phyloP scores from a whole-genome alignment of 2,113 vertebrate genomes.

The Nibea albiflora region DNA sequence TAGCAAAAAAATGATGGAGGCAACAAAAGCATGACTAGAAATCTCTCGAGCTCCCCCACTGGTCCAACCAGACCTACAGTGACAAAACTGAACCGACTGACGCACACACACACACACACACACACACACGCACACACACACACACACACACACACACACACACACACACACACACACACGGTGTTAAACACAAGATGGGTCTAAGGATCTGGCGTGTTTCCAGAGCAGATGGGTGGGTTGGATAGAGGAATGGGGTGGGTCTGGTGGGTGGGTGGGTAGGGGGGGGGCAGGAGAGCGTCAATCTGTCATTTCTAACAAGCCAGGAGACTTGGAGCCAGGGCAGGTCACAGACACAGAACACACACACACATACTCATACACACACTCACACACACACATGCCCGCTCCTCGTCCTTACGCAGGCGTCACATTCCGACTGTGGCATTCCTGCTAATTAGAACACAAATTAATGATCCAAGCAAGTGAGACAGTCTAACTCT shows the following conservation, averaged over 20 bases:
- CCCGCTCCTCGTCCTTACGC: constrained; percentile 41
- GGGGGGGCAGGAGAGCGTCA: constrained; percentile 67
- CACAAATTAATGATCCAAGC: constrained; percentile 80
- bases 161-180: constrained; percentile 24
- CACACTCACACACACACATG: constrained; percentile 50
- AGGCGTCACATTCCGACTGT: constrained; percentile 76
- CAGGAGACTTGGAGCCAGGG: constrained; percentile 78
- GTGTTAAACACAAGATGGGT: constrained; percentile 53
- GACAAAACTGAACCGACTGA: constrained; percentile 43
- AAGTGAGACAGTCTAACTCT: constrained; percentile 59
- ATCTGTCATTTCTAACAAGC: constrained; percentile 87
- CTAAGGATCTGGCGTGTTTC: constrained; percentile 70
- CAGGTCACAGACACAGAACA: constrained; percentile 77
- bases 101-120: constrained; percentile 11
- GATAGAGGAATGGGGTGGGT: constrained; percentile 52
- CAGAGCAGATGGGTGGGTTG: constrained; percentile 81
- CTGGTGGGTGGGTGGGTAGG: constrained; percentile 37
- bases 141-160: constrained; percentile 12
- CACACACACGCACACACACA: constrained; percentile 23
- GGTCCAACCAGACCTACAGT: constrained; percentile 32
- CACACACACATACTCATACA: constrained; percentile 34
- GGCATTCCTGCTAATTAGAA: constrained; percentile 81
- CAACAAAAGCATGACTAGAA: constrained; percentile 36
- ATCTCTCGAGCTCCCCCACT: constrained; percentile 33
- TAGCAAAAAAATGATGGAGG: constrained; percentile 17